These are phyloP conservation scores for Gallinago solitaria DNA, from an alignment of 2,797 vertebrate genomes.

Conservation along the genomic window DNA sequence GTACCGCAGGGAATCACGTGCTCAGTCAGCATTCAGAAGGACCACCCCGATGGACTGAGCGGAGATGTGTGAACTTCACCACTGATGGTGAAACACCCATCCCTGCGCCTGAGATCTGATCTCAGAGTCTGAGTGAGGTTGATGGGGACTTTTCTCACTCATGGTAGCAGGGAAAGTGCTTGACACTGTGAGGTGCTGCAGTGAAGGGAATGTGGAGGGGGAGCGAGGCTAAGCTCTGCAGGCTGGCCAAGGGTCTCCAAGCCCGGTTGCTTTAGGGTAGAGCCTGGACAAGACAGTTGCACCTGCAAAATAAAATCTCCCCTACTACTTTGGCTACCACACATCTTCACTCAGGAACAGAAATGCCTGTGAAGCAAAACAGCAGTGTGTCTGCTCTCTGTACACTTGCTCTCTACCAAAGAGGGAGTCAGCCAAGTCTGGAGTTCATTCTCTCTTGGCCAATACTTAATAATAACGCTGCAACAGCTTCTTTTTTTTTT, in stretches of 20 bases:
- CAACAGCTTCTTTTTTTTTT: background rate
- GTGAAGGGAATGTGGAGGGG: fast-evolving
- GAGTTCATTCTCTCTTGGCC: slow-evolving; percentile 50
- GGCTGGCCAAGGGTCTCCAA: background rate
- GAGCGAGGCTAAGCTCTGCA: background rate
- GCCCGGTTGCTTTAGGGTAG: background rate
- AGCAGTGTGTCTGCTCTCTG: background rate
- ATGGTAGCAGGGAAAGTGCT: background rate
- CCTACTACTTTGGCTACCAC: background rate
- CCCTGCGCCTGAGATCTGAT: background rate
- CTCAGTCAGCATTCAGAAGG: fast-evolving
- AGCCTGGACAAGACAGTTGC: background rate
- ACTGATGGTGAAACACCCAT: background rate
- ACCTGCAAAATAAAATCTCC: background rate
- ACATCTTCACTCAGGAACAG: background rate
- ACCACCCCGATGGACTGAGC: background rate
- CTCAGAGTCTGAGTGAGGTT: background rate
- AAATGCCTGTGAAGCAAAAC: background rate
- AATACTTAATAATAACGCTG: slow-evolving; percentile 57
- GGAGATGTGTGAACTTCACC: fast-evolving
- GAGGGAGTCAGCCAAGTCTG: slow-evolving; percentile 37
- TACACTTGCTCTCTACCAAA: slow-evolving; percentile 35
- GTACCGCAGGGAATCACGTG: background rate
- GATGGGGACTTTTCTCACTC: background rate
- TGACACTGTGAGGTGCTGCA: background rate